Conservation (phyloP, 2,797 vertebrate genomes). For the Rhinella marina region DNA sequence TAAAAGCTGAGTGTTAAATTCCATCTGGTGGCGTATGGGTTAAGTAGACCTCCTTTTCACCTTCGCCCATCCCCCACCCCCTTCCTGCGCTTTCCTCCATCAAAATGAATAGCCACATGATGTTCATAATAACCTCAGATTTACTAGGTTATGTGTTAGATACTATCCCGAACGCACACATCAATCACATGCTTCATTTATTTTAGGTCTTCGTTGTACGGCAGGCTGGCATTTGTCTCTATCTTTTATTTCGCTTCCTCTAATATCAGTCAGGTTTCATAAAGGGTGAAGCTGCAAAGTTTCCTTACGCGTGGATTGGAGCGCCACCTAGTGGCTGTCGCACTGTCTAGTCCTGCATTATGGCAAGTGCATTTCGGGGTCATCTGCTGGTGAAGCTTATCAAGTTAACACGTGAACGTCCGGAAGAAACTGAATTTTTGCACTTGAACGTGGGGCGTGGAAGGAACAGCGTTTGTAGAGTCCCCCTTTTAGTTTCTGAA, state of each 20-base stretch:
- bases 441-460: neutral
- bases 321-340: slow-evolving; percentile 53
- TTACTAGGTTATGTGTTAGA: slow-evolving; percentile 62
- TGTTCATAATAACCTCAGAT: slow-evolving; percentile 61
- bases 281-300: slow-evolving; percentile 14
- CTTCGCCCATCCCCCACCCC: slow-evolving; percentile 56
- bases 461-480: neutral
- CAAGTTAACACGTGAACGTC: slow-evolving; percentile 10
- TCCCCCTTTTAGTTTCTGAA: neutral
- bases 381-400: slow-evolving; percentile 27
- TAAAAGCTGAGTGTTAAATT: slow-evolving; percentile 17
- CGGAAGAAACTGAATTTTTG: neutral
- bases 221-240: slow-evolving; percentile 58
- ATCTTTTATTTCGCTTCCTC: slow-evolving; percentile 58
- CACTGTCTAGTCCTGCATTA: slow-evolving; percentile 41
- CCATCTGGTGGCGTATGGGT: slow-evolving; percentile 14
- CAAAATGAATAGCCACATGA: slow-evolving; percentile 59
- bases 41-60: slow-evolving; percentile 61
- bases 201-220: slow-evolving; percentile 58
- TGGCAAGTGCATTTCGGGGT: slow-evolving; percentile 37
- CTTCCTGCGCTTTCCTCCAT: slow-evolving; percentile 38
- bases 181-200: slow-evolving; percentile 64
- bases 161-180: slow-evolving; percentile 59
- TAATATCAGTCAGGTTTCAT: slow-evolving; percentile 49
- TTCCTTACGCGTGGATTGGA: slow-evolving; percentile 45